These are phyloP conservation scores for Lymantria monacha DNA, from an alignment of 2,888 invertebrate species.

Conservation along the genomic window DNA sequence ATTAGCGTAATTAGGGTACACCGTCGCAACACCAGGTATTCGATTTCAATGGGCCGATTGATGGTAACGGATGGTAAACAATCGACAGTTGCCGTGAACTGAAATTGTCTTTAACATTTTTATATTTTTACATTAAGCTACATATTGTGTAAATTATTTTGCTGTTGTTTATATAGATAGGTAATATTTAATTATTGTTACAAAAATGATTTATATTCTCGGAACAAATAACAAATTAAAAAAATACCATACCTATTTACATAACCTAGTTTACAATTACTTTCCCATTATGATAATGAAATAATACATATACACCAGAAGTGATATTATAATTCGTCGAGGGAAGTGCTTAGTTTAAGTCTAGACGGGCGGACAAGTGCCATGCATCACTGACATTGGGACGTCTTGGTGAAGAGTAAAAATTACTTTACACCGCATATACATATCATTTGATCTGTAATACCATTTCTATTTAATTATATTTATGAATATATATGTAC, in stretches of 20 bases:
- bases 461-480: conserved; percentile 31
- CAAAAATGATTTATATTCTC: too few species aligned
- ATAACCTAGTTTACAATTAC: conserved; percentile 1
- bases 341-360: conserved; percentile 61
- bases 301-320: conserved; percentile 45
- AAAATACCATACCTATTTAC: too few species aligned
- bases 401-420: conserved; percentile 58
- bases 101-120: conserved; percentile 35
- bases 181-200: too few species aligned
- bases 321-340: conserved; percentile 52
- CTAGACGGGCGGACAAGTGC: conserved; percentile 57
- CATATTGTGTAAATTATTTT: too few species aligned
- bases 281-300: conserved; percentile 19
- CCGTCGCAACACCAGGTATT: conserved; percentile 54
- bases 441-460: conserved; percentile 36
- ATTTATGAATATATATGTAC: too few species aligned
- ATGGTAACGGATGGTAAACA: conserved; percentile 56
- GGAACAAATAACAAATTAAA: too few species aligned
- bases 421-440: conserved; percentile 45
- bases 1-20: conserved; percentile 59
- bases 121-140: conserved; percentile 3
- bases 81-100: conserved; percentile 46
- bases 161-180: too few species aligned
- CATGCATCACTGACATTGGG: conserved; percentile 60
- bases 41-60: conserved; percentile 66